Base-by-base conservation (phyloP, 1,140 invertebrate genomes). In the Phthorimaea operculella region DNA sequence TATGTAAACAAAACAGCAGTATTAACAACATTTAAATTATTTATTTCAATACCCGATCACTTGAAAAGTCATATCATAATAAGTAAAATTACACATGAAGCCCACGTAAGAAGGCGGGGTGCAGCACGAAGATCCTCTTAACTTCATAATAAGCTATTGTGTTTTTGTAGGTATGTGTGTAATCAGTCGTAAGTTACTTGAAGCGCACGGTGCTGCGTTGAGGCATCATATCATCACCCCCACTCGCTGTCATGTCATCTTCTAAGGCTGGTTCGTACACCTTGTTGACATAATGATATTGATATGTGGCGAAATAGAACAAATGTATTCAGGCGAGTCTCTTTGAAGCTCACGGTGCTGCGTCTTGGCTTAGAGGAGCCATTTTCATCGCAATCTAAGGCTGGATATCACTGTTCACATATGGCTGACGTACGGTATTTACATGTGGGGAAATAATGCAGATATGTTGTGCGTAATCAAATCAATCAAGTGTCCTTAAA, bases 401-500 rank as follows among this genome's bases (percentile, higher is more conserved):
- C 21, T 28, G 6, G 21, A 4, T 28, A n/a, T n/a, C n/a, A n/a
- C n/a, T 6, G 21, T 28, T 4, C 21, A 28, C 21, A 4, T 28
- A 4, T 28, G 21, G 6, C 21, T 28, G 21, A 28, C 21, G 21
- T 28, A 28, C 6, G 21, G 21, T 28, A 28, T 28, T 28, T 2
- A 28, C 6, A 6, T 28, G 21, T 28, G 21, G 21, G 21, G 21
- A 6, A 4, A 6, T 28, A 28, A 2, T 28, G 21, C 21, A 28
- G 21, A 28, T 4, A 6, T 28, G 21, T 28, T 28, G 6, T 28
- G 21, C 33, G 36, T 39, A 39, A 39, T 39, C 36, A 39, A 9
- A 9, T n/a, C 36, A 51, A 58, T 62, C n/a, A n/a, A 14, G 61
- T 61, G n/a, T 79, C 67, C 15, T 67, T 55, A 52, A 80, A 83